A percentile compares a stretch with the other conserved stretches of the same genome.
Evolutionary conservation across 2,888 invertebrate genomes (phyloP).

Genomic region (Drosophila tanythrix): DNA sequence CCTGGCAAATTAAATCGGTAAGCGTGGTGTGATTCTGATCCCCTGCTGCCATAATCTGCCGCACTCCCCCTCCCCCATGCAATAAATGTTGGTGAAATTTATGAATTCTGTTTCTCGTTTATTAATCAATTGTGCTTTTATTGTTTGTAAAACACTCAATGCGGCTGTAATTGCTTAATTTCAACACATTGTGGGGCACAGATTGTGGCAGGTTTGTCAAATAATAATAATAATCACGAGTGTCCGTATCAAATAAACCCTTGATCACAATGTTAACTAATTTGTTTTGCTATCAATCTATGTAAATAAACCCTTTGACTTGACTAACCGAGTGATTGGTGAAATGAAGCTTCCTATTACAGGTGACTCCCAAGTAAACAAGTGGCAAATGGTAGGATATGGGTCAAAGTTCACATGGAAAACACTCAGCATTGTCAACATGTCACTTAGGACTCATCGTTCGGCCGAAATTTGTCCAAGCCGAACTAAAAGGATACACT

Average conservation of each 20-base stretch:
- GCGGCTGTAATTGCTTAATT: slow-evolving; percentile 15
- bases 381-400: background rate
- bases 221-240: slow-evolving; percentile 2
- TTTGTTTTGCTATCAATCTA: background rate
- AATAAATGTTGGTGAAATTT: slow-evolving; percentile 4
- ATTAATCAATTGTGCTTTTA: slow-evolving; percentile 14
- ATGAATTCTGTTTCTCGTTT: slow-evolving; percentile 13
- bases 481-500: background rate
- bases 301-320: background rate
- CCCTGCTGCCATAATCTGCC: background rate
- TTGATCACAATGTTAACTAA: background rate
- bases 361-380: background rate
- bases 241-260: background rate
- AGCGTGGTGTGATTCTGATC: slow-evolving; percentile 1
- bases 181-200: slow-evolving; percentile 5
- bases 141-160: slow-evolving; percentile 5
- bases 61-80: background rate
- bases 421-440: background rate
- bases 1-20: slow-evolving; percentile 14
- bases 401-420: background rate
- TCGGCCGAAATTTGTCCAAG: background rate
- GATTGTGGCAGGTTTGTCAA: slow-evolving; percentile 8
- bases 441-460: background rate
- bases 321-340: background rate
- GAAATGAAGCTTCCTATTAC: background rate